Conservation (phyloP, 2,113 vertebrate species). For the Leucopsar rothschildi region DNA sequence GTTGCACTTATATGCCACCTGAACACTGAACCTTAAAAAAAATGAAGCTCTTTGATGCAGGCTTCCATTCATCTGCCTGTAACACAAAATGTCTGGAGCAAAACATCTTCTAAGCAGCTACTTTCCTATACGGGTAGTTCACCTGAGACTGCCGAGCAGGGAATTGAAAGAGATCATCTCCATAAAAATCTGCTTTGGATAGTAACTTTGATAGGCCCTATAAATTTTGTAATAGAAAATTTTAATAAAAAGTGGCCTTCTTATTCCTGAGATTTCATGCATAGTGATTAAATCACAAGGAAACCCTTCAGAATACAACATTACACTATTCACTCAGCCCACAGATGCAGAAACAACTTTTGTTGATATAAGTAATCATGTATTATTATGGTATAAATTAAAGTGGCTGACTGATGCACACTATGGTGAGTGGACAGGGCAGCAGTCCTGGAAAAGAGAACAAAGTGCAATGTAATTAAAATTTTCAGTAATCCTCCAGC, state of each 20-base stretch:
- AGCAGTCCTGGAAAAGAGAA: neutral
- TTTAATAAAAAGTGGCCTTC: neutral
- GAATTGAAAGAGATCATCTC: conserved; percentile 50
- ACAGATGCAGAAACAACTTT: neutral
- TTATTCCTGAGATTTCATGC: neutral
- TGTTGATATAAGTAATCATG: neutral
- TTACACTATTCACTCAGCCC: neutral
- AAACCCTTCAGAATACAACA: neutral
- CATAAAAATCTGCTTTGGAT: conserved; percentile 36
- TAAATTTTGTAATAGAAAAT: conserved; percentile 31
- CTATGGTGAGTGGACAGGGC: neutral
- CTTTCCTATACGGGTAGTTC: neutral
- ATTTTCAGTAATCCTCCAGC: neutral
- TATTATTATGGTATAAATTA: neutral
- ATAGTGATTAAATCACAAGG: neutral
- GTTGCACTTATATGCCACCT: conserved; percentile 51
- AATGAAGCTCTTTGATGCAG: conserved; percentile 46
- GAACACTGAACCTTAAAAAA: conserved; percentile 41
- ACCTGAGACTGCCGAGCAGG: conserved; percentile 34
- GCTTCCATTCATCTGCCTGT: conserved; percentile 55
- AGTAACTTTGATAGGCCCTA: conserved; percentile 15
- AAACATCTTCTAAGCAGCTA: conserved; percentile 51
- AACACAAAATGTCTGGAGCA: conserved; percentile 54
- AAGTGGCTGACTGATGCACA: neutral
- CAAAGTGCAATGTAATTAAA: neutral